Percentiles rank a stretch among this genome's conserved stretches.
Conservation (phyloP, 2,113 vertebrate species). For the Misgurnus anguillicaudatus region DNA sequence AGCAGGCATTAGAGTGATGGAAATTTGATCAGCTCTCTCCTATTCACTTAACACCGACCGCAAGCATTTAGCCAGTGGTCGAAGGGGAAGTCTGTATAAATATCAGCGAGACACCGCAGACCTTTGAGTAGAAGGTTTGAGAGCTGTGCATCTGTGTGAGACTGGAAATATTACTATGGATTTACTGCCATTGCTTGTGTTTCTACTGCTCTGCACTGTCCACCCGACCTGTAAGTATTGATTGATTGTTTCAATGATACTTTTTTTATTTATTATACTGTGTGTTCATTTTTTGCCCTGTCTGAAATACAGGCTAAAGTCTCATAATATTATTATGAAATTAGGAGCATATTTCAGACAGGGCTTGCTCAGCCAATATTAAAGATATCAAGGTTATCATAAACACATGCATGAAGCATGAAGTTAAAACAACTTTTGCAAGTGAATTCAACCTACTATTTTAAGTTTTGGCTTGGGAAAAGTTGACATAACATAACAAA, state of each 20-base stretch:
- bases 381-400: too few species aligned
- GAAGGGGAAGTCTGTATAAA: slow-evolving; percentile 63
- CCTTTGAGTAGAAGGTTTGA: slow-evolving; percentile 44
- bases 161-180: slow-evolving; percentile 54
- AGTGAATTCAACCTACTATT: too few species aligned
- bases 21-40: slow-evolving; percentile 74
- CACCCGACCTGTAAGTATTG: slow-evolving; percentile 73
- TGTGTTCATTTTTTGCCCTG: too few species aligned
- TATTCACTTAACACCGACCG: slow-evolving; percentile 55
- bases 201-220: slow-evolving; percentile 61
- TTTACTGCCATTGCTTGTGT: slow-evolving; percentile 40
- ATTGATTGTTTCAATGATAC: background rate
- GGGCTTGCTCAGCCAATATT: too few species aligned
- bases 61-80: slow-evolving; percentile 56
- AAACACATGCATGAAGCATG: too few species aligned
- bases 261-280: too few species aligned
- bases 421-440: too few species aligned
- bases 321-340: too few species aligned
- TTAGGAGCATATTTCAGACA: too few species aligned
- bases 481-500: too few species aligned
- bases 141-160: slow-evolving; percentile 50
- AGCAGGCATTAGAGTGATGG: slow-evolving; percentile 64
- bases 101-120: slow-evolving; percentile 50
- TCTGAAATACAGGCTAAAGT: too few species aligned
- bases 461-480: too few species aligned